Conservation (phyloP, 1,140 invertebrate species). For the Bombus difficillimus region DNA sequence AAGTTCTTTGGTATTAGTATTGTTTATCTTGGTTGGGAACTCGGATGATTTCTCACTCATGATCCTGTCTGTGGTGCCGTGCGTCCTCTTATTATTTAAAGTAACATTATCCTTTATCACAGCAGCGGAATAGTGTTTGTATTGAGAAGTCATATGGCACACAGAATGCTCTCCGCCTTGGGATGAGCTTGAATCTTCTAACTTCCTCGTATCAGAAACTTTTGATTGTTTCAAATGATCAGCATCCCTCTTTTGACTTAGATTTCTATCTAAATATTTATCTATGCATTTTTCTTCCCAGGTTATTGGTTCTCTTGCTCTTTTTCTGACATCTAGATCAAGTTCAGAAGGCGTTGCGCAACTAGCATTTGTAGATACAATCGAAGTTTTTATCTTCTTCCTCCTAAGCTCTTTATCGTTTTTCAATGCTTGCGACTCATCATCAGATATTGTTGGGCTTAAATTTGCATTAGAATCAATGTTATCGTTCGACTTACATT, state of each 20-base stretch:
- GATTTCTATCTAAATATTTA: not conserved
- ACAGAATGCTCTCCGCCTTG: constrained; percentile 6
- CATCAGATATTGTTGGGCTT: not conserved
- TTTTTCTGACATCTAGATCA: not conserved
- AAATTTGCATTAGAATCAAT: not conserved
- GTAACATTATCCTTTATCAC: constrained; percentile 45
- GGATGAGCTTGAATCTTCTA: not conserved
- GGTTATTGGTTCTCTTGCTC: not conserved
- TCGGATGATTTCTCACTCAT: not conserved
- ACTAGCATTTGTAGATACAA: not conserved
- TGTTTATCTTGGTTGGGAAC: not conserved
- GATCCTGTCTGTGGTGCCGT: not conserved
- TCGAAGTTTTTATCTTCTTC: not conserved
- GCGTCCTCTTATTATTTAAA: constrained; percentile 21
- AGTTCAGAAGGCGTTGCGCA: not conserved
- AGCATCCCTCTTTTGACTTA: not conserved
- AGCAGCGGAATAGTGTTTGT: constrained; percentile 36
- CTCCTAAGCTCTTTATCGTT: not conserved
- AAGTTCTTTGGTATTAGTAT: constrained; percentile 29
- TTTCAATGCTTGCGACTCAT: not conserved
- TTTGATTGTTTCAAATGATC: constrained; percentile 13
- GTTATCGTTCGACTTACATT: not conserved
- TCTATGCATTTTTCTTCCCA: constrained; percentile 4
- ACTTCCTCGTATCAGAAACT: not conserved
- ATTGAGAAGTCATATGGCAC: constrained; percentile 49